Base-by-base conservation (phyloP, 2,797 vertebrate species). In the Syngnathus rostellatus region DNA sequence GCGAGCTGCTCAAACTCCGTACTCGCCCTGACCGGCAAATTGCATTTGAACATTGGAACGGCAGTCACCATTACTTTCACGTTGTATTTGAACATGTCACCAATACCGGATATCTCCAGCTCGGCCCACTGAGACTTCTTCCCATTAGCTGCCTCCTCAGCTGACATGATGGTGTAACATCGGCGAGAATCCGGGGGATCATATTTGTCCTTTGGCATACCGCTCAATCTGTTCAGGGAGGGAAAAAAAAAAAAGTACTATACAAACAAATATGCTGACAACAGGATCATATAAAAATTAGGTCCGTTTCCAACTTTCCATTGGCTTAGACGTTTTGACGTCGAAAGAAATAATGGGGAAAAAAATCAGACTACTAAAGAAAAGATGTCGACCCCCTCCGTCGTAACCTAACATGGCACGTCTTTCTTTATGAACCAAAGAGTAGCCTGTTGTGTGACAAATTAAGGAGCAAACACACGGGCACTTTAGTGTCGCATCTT, bases 141-240 rank as follows among this genome's bases (percentile, higher is more conserved):
- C 78, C 96, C 97, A 39, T 89, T 95, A 82, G 95, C 93, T 85
- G 89, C 93, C 88, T 99, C 97, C 88, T 99, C 97, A 40, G 95
- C 91, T 77, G 97, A 96, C 97, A 99, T 99, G 93, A 99, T 98
- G 90, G 95, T 97, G 79, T 98, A 98, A 91, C 98, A 95, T 91
- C 95, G 91, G 85, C 95, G 95, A 86, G 95, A 95, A 93, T 98
- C 96, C 81, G 96, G 96, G 88, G 96, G 95, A 85, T 99, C 97
- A 98, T 99, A 99, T 97, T 99, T 98, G 95, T 99, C 97, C 90
- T 98, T 98, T 95, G 97, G 96, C 97, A 99, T 98, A 92, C 94
- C 97, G 95, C 91, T 94, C 92, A 94, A 92, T 95, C 97, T 99
- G 72, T 3, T 54, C 61, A 62, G 6, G 1, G 6, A 0, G 61